Evolutionary conservation across 2,113 vertebrate species (phyloP).

Genomic region (Mormyrus iriodes): DNA sequence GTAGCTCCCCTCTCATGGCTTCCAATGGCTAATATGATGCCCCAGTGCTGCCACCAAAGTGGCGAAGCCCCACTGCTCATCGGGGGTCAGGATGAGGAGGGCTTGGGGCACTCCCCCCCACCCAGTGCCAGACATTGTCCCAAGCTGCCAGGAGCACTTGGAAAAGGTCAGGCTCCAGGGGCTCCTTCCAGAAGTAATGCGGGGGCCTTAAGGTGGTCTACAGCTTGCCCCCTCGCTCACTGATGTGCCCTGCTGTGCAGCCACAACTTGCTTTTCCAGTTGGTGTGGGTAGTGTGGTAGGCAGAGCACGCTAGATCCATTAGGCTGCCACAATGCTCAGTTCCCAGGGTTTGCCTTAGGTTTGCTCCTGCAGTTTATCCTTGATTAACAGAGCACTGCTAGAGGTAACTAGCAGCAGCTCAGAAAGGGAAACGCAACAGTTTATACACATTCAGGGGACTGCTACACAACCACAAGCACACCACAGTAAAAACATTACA

Average conservation of each 20-base stretch:
- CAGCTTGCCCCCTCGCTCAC: too few relatives aligned
- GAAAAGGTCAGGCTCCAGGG: not conserved
- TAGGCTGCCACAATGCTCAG: not conserved
- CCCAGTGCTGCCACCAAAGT: not conserved
- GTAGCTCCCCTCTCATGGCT: not conserved
- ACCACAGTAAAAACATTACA: not conserved
- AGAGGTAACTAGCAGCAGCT: not conserved
- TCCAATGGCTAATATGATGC: not conserved
- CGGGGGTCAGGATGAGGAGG: not conserved
- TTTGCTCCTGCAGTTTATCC: not conserved
- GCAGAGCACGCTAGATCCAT: not conserved
- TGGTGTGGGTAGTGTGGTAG: not conserved
- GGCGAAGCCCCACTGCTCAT: not conserved
- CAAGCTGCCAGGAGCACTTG: too few relatives aligned
- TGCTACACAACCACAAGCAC: not conserved
- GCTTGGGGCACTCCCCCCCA: not conserved
- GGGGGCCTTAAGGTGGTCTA: not conserved
- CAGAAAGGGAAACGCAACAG: not conserved
- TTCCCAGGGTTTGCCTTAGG: not conserved
- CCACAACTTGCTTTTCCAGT: too few relatives aligned
- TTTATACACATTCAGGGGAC: not conserved
- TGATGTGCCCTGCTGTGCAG: too few relatives aligned
- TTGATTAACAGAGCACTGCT: not conserved
- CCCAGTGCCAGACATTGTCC: not conserved
- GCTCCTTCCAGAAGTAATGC: not conserved